Base-by-base conservation (phyloP, 1,140 invertebrate species). In the Drosophila gunungcola region DNA sequence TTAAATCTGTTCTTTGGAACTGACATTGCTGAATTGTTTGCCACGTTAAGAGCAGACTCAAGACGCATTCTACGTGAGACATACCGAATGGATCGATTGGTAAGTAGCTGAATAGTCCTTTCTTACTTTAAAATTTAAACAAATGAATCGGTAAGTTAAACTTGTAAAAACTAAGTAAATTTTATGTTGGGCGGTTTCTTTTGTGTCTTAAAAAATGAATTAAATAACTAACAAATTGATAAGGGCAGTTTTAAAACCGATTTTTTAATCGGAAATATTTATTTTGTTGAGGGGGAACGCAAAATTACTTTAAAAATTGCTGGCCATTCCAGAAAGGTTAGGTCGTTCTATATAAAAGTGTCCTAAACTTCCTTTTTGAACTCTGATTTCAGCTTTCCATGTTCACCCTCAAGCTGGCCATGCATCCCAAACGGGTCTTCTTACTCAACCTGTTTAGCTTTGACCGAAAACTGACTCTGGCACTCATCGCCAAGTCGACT, bases 361-460 rank as follows among this genome's bases (percentile, higher is more conserved):
- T 3, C 16, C n/a, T 51, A 51, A 51, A 34, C 48, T 13, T 51
- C 9, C 48, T 13, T 5, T 16, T 49, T 52, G 0, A 34, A 38
- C 42, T 38, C 13, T 3, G 1, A 13, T 54, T 61, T 36, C 34
- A 77, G 73, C 54, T 77, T 12, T 68, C 73, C 4, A 55, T 61
- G n/a, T 76, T 77, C 41, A 51, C 43, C 38, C n/a, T 75, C 16
- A 51, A 64, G 10, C 16, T 75, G 52, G 36, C 64, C 25, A 38
- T 77, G n/a, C 53, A 77, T 46, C 55, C 55, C n/a, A 45, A 62
- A 6, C 45, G 63, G 12, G 52, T 77, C 27, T 36, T 55, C 27
- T 70, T 78, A 45, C 73, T 78, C 29, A 77, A 78, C 49, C 52
- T 52, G 10, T 61, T 77, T 46, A 53, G 52, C 41, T 62, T 78